Base-by-base conservation (phyloP, 2,797 vertebrate species). In the Chloroceryle amazona region DNA sequence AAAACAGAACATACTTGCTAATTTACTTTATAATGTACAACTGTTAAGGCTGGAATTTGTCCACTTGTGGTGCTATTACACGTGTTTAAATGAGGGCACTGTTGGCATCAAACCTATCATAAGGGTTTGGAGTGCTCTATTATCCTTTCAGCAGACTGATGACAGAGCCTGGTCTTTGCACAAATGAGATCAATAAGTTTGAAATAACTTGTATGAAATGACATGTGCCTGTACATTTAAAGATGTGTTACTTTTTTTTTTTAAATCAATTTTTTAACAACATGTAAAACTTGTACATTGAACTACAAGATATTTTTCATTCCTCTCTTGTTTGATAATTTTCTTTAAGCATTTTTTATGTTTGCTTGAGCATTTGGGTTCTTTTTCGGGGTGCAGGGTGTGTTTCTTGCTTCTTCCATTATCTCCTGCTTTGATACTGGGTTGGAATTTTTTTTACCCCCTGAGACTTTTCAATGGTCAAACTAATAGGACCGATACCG, bases 151-250 rank as follows among this genome's bases (percentile, higher is more conserved):
- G 96, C 94, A 94, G 96, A 83, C 94, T 98, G 97, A 98, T 98
- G 97, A 88, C 93, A 95, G 97, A 98, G 84, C 93, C 96, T 95
- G 85, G 66, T 91, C 95, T 96, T 97, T 89, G 95, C 93, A 94
- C 96, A 98, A 97, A 98, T 98, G 98, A 97, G 98, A 98, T 98
- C 98, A 97, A 98, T 98, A 98, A 96, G 93, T 98, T 98, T 98
- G 96, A 98, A 97, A 98, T 97, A 97, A 98, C 97, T 98, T 96
- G 81, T 92, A 97, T 96, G 96, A 97, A 98, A 97, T 96, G 90
- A 95, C 96, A 96, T 97, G 57, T 91, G 93, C 97, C 95, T 95
- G 88, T 96, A 97, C 93, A 58, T 96, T 96, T 97, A 89, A 97
- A 98, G 93, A 86, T 94, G 51, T 90, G 92, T 95, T 92, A 81